Conservation (phyloP, 2,113 vertebrate species). For the Chaenogobius annularis region DNA sequence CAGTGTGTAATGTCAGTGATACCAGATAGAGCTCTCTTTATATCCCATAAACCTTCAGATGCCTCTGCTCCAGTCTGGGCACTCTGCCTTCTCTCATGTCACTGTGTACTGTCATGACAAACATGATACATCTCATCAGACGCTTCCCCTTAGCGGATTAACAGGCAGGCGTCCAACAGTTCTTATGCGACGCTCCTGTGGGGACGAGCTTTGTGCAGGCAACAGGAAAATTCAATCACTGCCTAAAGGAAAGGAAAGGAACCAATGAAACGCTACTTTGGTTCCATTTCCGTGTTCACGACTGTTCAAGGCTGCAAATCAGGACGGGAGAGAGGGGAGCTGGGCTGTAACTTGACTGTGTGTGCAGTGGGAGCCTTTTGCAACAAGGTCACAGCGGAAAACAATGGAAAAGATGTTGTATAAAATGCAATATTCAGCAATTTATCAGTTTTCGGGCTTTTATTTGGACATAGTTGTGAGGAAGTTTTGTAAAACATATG, state of each 20-base stretch:
- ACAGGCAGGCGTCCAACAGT: conserved; percentile 59
- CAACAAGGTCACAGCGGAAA: neutral
- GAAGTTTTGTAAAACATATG: no score
- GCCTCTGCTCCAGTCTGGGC: conserved; percentile 30
- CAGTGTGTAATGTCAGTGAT: conserved; percentile 16
- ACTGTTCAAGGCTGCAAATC: conserved; percentile 60
- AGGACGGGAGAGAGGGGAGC: conserved; percentile 29
- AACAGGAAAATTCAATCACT: conserved; percentile 74
- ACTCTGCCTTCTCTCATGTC: conserved; percentile 34
- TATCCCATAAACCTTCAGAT: conserved; percentile 61
- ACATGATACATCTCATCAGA: conserved; percentile 77
- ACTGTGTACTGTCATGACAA: conserved; percentile 65
- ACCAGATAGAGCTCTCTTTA: conserved; percentile 26
- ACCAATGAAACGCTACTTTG: conserved; percentile 68
- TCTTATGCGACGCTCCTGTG: conserved; percentile 65
- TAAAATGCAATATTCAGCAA: neutral
- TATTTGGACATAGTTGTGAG: neutral
- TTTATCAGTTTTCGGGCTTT: neutral
- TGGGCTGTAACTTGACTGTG: conserved; percentile 39
- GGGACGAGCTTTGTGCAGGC: conserved; percentile 72
- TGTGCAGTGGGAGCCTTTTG: conserved; percentile 18
- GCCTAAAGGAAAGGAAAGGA: conserved; percentile 67
- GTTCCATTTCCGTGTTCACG: conserved; percentile 67
- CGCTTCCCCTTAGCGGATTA: conserved; percentile 75
- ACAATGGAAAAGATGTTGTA: neutral